Conservation (phyloP, 2,888 invertebrate genomes). For the Meiosimyza decipiens region DNA sequence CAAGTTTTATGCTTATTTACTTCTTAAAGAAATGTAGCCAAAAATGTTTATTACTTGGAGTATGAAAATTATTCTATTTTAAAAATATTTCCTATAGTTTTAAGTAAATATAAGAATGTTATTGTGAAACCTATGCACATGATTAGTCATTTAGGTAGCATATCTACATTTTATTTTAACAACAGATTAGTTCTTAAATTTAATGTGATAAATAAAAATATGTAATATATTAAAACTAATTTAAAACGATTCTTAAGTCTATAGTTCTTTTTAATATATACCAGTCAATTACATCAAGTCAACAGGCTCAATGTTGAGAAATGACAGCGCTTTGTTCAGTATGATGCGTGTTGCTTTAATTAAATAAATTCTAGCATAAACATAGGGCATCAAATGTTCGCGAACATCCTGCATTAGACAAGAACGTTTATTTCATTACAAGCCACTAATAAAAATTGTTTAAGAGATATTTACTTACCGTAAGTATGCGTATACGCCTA, state of each 20-base stretch:
- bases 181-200: constrained; percentile 21
- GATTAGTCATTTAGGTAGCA: background rate
- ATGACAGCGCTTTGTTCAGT: constrained; percentile 72
- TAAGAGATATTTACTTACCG: constrained; percentile 69
- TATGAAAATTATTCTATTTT: background rate
- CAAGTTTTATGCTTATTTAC: background rate
- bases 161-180: background rate
- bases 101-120: background rate
- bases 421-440: background rate
- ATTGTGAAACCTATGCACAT: background rate
- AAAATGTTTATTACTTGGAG: constrained; percentile 27
- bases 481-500: constrained; percentile 75
- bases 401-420: constrained; percentile 72
- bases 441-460: background rate
- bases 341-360: constrained; percentile 74
- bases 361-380: constrained; percentile 78
- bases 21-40: constrained; percentile 12
- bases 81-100: background rate
- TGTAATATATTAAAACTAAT: too few relatives aligned
- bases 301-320: constrained; percentile 77
- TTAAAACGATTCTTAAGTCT: too few relatives aligned
- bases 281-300: constrained; percentile 72
- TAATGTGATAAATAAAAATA: constrained; percentile 25
- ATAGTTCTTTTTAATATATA: too few relatives aligned
- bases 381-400: constrained; percentile 73